These are phyloP conservation scores for Rhinatrema bivittatum DNA, from an alignment of 2,797 vertebrate species.

Conservation along the genomic window DNA sequence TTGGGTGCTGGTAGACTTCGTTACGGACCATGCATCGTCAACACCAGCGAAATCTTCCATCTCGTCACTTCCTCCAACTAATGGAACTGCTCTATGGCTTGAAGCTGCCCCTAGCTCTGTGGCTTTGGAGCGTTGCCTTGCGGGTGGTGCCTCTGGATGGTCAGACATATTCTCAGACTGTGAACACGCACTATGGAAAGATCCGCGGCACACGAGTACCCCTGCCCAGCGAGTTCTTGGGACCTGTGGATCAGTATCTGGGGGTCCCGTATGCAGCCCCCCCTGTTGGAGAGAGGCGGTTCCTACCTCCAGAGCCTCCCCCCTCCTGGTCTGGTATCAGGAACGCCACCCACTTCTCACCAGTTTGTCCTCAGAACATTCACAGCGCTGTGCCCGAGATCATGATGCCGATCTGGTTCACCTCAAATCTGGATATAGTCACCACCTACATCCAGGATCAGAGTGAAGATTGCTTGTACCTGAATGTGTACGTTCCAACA, in stretches of 20 bases:
- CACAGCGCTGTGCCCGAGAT: slow-evolving; percentile 97
- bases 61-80: slow-evolving; percentile 28
- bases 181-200: slow-evolving; percentile 97
- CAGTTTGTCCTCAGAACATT: slow-evolving; percentile 98
- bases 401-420: slow-evolving; percentile 99
- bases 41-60: slow-evolving; percentile 12
- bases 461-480: slow-evolving; percentile 96
- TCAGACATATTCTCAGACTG: slow-evolving; percentile 87
- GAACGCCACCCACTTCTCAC: slow-evolving; percentile 94
- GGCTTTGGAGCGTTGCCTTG: slow-evolving; percentile 79
- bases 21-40: slow-evolving; percentile 3
- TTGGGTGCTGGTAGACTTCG: slow-evolving; percentile 11
- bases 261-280: slow-evolving; percentile 91
- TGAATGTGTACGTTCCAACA: slow-evolving; percentile 98
- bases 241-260: slow-evolving; percentile 94
- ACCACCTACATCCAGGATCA: slow-evolving; percentile 97
- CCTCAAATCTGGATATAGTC: slow-evolving; percentile 97
- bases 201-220: slow-evolving; percentile 86
- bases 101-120: slow-evolving; percentile 64
- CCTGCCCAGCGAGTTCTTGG: slow-evolving; percentile 91
- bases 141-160: slow-evolving; percentile 53
- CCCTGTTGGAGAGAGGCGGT: slow-evolving; percentile 87
- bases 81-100: slow-evolving; percentile 45
- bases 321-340: slow-evolving; percentile 96
- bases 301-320: slow-evolving; percentile 91